Percentiles rank a stretch among this genome's conserved stretches.
phyloP scores from a whole-genome alignment of 2,797 vertebrate genomes.

The Phataginus tetradactyla region DNA sequence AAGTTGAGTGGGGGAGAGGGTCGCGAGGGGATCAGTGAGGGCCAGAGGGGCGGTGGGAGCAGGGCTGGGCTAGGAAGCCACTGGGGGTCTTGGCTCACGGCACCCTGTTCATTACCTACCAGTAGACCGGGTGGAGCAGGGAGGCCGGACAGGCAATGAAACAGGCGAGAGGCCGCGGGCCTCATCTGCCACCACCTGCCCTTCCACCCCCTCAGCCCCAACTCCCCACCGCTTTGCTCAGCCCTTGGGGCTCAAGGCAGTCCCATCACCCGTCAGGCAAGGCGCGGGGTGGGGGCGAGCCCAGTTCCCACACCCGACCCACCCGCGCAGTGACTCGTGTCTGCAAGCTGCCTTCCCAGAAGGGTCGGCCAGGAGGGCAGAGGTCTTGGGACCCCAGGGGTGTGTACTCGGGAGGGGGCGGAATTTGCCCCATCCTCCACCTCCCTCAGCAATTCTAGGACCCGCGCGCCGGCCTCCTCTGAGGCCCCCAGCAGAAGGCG shows the following conservation, averaged over 20 bases:
- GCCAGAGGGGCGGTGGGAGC: not conserved
- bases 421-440: not conserved
- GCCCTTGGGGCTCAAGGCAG: not conserved
- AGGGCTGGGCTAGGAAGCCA: too few relatives aligned
- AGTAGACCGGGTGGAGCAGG: not conserved
- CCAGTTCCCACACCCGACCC: not conserved
- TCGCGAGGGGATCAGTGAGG: rapidly evolving
- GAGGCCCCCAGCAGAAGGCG: too few relatives aligned
- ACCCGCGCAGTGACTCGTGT: too few relatives aligned
- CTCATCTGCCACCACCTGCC: too few relatives aligned
- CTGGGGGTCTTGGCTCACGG: not conserved
- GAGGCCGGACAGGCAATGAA: too few relatives aligned
- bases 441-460: not conserved
- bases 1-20: not conserved
- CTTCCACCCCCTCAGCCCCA: not conserved
- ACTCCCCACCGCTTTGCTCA: too few relatives aligned
- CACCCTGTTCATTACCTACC: too few relatives aligned
- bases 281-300: not conserved
- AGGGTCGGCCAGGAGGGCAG: not conserved
- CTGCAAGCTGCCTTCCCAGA: not conserved
- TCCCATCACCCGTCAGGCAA: not conserved
- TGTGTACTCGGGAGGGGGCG: not conserved
- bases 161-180: not conserved
- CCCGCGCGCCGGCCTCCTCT: not conserved
- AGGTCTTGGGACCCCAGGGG: not conserved